Evolutionary conservation across 1,140 invertebrate species (phyloP).

Genomic region (Trichomalopsis sarcophagae): DNA sequence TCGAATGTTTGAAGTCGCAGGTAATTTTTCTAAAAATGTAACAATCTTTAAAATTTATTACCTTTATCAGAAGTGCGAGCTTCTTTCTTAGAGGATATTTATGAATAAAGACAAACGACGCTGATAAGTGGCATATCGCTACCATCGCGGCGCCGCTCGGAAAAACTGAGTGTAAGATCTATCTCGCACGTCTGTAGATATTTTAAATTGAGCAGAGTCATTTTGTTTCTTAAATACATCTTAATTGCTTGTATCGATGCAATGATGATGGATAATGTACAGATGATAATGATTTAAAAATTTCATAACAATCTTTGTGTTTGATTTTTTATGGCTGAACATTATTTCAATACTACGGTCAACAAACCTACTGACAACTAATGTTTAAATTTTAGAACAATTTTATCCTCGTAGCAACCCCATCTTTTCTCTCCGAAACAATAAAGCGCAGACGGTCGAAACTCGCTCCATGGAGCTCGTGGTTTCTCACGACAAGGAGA

Average conservation of each 20-base stretch:
- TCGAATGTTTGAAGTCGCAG: no score
- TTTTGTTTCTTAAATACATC: background rate
- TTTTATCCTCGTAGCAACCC: no score
- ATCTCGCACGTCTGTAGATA: background rate
- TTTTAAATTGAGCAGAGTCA: background rate
- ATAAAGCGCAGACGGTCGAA: background rate
- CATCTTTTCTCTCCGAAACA: no score
- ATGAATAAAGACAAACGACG: constrained; percentile 32
- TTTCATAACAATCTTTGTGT: no score
- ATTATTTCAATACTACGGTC: no score
- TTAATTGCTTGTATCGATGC: no score
- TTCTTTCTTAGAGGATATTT: constrained; percentile 31
- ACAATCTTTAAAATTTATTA: constrained; percentile 30
- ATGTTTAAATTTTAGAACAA: no score
- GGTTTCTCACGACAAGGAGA: background rate
- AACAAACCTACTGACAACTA: no score
- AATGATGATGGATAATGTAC: no score
- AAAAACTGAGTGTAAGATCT: constrained; percentile 6
- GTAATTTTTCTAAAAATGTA: constrained; percentile 18
- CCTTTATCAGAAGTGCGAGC: constrained; percentile 15
- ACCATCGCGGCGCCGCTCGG: constrained; percentile 18
- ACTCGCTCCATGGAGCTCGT: background rate
- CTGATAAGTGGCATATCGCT: constrained; percentile 27
- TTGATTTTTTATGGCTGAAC: no score
- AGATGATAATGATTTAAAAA: no score